These are phyloP conservation scores for Amphiura filiformis DNA, from an alignment of 35 echinoderm and acorn worm genomes.

Conservation along the genomic window DNA sequence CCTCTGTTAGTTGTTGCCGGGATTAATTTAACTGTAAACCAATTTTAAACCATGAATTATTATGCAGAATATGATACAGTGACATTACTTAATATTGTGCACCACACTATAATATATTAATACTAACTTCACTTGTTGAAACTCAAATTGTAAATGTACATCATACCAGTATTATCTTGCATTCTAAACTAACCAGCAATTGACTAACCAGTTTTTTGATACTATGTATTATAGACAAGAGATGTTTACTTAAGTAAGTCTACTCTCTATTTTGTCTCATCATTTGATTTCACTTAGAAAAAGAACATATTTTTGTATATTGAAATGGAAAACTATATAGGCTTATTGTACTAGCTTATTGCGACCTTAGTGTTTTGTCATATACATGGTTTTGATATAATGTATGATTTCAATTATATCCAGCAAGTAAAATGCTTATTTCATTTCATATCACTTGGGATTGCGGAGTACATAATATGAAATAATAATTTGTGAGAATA, in stretches of 20 bases:
- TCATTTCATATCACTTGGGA: neutral
- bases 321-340: neutral
- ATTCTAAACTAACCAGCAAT: neutral
- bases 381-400: neutral
- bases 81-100: too few species aligned
- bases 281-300: neutral
- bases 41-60: too few species aligned
- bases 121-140: too few species aligned
- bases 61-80: too few species aligned
- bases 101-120: too few species aligned
- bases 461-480: too few species aligned
- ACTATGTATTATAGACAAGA: neutral
- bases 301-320: neutral
- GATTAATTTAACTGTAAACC: too few species aligned
- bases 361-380: neutral
- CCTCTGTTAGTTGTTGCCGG: too few species aligned
- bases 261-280: neutral
- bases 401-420: neutral
- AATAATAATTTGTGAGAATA: too few species aligned
- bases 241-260: neutral
- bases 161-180: neutral
- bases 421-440: neutral
- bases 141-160: neutral
- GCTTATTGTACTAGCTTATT: neutral
- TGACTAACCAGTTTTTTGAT: neutral